A percentile compares a stretch with the other conserved stretches of the same genome.
These are phyloP conservation scores for Hypsopygia costalis DNA, from an alignment of 2,888 invertebrate species.

Conservation along the genomic window DNA sequence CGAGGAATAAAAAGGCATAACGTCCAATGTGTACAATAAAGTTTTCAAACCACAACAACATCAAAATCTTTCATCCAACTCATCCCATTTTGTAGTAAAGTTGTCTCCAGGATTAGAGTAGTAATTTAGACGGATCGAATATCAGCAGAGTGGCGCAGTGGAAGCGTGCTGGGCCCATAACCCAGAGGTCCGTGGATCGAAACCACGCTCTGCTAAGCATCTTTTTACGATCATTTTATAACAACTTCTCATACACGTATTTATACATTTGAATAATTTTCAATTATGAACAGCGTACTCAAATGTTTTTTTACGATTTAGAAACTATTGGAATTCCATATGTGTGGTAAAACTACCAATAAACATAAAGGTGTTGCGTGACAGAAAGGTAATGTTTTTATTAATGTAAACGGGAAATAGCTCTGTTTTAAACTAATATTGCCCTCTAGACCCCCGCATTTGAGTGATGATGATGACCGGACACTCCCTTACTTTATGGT, in stretches of 20 bases:
- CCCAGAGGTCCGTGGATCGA: conserved; percentile 96
- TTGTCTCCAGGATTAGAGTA: neutral
- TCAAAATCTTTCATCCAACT: no score
- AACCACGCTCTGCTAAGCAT: conserved; percentile 87
- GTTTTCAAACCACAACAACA: no score
- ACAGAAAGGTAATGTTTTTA: conserved; percentile 27
- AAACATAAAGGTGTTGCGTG: conserved; percentile 25
- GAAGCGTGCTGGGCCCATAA: conserved; percentile 93
- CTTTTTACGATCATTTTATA: conserved; percentile 12
- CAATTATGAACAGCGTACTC: neutral
- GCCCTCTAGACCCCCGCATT: conserved; percentile 40
- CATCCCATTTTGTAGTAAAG: no score
- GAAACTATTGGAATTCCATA: neutral
- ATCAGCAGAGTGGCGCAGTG: conserved; percentile 90
- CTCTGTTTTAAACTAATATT: conserved; percentile 47
- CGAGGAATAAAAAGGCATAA: no score
- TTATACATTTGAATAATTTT: neutral
- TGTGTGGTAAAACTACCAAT: no score
- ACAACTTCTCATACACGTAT: conserved; percentile 14
- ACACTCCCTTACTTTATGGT: conserved; percentile 56
- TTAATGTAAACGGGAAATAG: conserved; percentile 34
- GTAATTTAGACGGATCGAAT: conserved; percentile 4
- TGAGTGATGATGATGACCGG: conserved; percentile 59
- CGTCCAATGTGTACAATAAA: no score
- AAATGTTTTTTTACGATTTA: neutral